phyloP scores from a whole-genome alignment of 2,113 vertebrate genomes.

The Cairina moschata region DNA sequence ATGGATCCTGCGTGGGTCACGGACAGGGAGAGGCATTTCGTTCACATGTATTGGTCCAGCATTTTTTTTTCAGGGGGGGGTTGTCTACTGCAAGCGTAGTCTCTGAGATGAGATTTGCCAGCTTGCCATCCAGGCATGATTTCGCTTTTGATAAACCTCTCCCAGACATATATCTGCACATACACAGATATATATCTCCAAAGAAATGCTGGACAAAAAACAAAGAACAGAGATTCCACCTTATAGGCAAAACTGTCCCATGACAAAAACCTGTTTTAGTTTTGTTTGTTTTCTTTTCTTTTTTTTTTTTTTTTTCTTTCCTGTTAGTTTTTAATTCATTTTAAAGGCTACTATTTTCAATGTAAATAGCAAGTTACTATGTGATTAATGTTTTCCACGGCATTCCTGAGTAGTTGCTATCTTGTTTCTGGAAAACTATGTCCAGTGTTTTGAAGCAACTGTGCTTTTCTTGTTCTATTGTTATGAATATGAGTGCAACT shows the following conservation, averaged over 20 bases:
- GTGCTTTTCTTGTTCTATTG: conserved; percentile 24
- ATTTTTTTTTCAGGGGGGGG: neutral
- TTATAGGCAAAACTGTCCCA: neutral
- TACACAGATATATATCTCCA: neutral
- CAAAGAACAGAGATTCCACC: neutral
- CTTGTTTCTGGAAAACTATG: conserved; percentile 40
- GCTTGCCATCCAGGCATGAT: neutral
- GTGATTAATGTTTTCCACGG: conserved; percentile 44
- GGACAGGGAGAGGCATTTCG: conserved; percentile 4
- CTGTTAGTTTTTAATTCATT: neutral
- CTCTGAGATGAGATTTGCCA: conserved; percentile 4
- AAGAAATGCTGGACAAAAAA: conserved; percentile 21
- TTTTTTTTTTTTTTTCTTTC: neutral
- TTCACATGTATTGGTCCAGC: neutral
- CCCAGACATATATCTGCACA: neutral
- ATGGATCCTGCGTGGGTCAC: neutral
- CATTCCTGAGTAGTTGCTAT: conserved; percentile 52
- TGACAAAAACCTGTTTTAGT: neutral
- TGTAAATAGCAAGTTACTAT: conserved; percentile 52
- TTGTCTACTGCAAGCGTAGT: neutral
- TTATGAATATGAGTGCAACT: conserved; percentile 8
- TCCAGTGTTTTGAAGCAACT: conserved; percentile 25
- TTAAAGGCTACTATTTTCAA: neutral
- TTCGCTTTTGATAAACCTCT: conserved; percentile 24
- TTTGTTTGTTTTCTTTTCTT: neutral